A percentile compares a stretch with the other conserved stretches of the same genome.
Evolutionary conservation across 2,113 vertebrate species (phyloP).

Genomic region (Carassius auratus): DNA sequence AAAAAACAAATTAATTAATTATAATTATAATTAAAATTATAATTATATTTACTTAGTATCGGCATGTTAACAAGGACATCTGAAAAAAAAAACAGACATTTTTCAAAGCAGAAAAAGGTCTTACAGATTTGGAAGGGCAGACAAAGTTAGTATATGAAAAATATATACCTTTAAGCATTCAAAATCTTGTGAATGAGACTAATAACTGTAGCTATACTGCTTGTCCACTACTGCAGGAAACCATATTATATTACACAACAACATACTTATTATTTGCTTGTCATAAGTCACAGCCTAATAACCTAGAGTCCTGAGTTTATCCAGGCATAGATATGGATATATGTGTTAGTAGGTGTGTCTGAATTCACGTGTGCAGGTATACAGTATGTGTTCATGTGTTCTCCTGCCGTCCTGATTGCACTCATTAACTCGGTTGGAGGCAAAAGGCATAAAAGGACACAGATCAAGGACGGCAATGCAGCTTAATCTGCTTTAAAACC

Average conservation of each 20-base stretch:
- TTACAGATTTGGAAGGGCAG: background rate
- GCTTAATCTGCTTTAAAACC: background rate
- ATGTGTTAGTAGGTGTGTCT: background rate
- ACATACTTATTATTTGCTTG: background rate
- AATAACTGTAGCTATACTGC: too few species aligned
- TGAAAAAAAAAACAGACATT: background rate
- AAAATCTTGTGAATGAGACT: background rate
- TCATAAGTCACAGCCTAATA: background rate
- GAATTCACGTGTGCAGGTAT: background rate
- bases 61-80: background rate
- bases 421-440: conserved; percentile 23
- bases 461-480: background rate
- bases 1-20: background rate
- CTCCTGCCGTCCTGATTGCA: background rate
- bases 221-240: background rate
- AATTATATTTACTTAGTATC: background rate
- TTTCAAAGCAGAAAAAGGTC: background rate
- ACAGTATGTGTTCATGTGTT: background rate
- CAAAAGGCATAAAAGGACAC: background rate
- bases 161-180: background rate
- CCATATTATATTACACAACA: background rate
- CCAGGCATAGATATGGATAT: conserved; percentile 1
- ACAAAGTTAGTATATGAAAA: background rate
- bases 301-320: background rate
- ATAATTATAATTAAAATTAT: background rate